Conservation (phyloP, 2,888 invertebrate species). For the Eupithecia inturbata region DNA sequence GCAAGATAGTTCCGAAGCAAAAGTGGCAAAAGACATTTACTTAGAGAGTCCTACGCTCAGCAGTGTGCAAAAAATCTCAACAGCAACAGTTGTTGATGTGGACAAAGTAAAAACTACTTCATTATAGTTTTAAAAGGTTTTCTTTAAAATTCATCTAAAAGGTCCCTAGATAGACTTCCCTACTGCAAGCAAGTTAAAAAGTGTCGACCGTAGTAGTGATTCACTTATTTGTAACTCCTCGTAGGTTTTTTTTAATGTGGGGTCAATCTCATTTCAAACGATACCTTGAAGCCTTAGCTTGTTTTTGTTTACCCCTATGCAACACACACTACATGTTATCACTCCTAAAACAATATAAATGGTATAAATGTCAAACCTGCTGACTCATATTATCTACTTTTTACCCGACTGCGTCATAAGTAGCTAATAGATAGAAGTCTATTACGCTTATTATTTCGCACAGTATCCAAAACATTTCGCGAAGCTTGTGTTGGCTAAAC, state of each 20-base stretch:
- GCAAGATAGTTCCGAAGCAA: background rate
- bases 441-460: constrained; percentile 3
- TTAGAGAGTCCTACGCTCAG: background rate
- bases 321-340: background rate
- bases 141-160: too few relatives aligned
- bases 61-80: background rate
- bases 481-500: constrained; percentile 5
- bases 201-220: background rate
- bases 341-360: background rate
- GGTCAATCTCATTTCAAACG: background rate
- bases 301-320: background rate
- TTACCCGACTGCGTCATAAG: background rate
- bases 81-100: background rate
- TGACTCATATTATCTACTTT: background rate
- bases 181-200: background rate
- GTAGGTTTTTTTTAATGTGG: background rate
- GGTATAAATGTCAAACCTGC: background rate
- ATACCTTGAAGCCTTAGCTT: too few relatives aligned
- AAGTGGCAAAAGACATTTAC: background rate
- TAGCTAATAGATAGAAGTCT: background rate
- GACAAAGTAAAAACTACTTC: background rate
- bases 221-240: background rate
- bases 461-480: constrained; percentile 3
- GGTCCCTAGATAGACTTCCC: too few relatives aligned
- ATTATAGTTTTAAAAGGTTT: background rate